Percentiles rank a stretch among this genome's conserved stretches.
phyloP scores from a whole-genome alignment of 2,113 vertebrate genomes.

The Rattus rattus region DNA sequence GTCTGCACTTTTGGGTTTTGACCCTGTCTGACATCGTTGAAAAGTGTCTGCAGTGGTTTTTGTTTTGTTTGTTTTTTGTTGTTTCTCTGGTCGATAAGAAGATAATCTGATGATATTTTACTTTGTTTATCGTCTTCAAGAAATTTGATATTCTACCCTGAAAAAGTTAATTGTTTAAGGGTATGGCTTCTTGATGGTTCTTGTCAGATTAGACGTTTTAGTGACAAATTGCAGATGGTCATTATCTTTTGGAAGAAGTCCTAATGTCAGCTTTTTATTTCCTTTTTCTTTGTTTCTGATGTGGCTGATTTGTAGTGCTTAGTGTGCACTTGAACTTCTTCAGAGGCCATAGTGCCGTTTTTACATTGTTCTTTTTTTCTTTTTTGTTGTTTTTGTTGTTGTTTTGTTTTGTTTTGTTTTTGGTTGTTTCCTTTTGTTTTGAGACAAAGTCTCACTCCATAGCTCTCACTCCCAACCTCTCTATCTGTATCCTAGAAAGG shows the following conservation, averaged over 20 bases:
- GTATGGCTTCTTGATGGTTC: neutral
- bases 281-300: no score
- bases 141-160: neutral
- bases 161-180: neutral
- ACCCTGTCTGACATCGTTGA: neutral
- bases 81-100: neutral
- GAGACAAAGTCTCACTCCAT: neutral
- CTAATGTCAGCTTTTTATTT: conserved; percentile 25
- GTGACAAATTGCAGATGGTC: neutral
- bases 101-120: neutral
- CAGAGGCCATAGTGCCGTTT: neutral
- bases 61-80: neutral
- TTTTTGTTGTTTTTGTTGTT: neutral
- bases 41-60: neutral
- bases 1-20: neutral
- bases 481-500: neutral
- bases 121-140: neutral
- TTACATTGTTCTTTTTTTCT: neutral
- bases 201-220: neutral
- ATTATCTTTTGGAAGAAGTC: conserved; percentile 25
- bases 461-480: no score
- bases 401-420: no score
- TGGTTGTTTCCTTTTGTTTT: neutral
- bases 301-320: neutral
- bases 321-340: conserved; percentile 4